These are phyloP conservation scores for Sphaeramia orbicularis DNA, from an alignment of 2,797 vertebrate species.

Conservation along the genomic window DNA sequence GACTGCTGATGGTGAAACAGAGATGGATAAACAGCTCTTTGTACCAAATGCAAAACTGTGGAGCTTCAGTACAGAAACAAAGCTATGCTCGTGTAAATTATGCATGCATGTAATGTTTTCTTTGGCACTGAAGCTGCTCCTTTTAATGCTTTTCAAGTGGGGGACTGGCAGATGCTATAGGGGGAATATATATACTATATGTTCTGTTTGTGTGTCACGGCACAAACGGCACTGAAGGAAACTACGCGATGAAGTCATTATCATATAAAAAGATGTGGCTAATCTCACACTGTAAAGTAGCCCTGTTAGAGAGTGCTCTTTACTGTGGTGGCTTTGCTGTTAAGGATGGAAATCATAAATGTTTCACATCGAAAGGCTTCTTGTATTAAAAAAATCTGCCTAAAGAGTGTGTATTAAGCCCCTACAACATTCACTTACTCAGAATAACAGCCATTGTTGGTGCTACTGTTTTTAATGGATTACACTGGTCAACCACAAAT, in stretches of 20 bases:
- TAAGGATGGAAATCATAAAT: neutral
- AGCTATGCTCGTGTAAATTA: conserved; percentile 41
- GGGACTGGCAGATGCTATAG: conserved; percentile 8
- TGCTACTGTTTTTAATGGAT: no score
- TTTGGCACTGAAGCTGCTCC: neutral
- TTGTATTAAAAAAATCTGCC: no score
- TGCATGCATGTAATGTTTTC: conserved; percentile 37
- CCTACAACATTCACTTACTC: no score
- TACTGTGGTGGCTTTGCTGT: neutral
- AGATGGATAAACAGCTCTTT: conserved; percentile 35
- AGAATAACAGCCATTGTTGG: no score
- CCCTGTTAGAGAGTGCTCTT: neutral
- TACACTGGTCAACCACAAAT: no score
- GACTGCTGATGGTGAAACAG: conserved; percentile 24
- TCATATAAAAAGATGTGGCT: conserved; percentile 28
- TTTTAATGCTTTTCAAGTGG: conserved; percentile 15
- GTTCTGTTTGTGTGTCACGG: conserved; percentile 12
- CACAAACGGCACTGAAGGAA: conserved; percentile 12
- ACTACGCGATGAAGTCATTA: conserved; percentile 43
- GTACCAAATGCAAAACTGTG: conserved; percentile 22
- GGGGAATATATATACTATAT: conserved; percentile 2
- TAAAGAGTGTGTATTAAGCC: neutral
- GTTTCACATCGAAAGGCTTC: neutral
- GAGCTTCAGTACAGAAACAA: conserved; percentile 18
- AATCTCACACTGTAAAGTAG: conserved; percentile 7